Evolutionary conservation across 1,140 invertebrate genomes (phyloP).

Genomic region (Andrena cerasifolii): DNA sequence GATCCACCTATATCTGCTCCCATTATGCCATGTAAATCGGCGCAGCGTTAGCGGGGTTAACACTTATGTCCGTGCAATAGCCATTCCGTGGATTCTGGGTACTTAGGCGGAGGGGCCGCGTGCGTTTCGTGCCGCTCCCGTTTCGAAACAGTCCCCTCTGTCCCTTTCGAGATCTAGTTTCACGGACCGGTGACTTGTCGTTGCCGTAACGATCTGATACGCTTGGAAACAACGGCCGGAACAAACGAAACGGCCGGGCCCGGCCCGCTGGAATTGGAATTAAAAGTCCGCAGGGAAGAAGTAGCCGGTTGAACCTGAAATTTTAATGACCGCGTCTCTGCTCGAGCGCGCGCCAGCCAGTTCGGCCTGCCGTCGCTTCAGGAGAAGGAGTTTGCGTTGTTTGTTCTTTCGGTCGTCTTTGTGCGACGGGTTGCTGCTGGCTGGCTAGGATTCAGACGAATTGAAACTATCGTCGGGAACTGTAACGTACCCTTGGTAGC

Average conservation of each 20-base stretch:
- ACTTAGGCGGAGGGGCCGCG: not conserved
- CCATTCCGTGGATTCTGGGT: not conserved
- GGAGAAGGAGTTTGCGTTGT: not conserved
- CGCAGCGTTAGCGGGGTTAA: conserved; percentile 35
- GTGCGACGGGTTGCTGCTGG: not conserved
- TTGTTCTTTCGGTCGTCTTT: not conserved
- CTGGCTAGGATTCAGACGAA: not conserved
- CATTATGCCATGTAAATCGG: conserved; percentile 60
- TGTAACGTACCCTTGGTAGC: too few species aligned
- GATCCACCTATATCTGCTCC: too few species aligned
- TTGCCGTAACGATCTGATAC: conserved; percentile 42
- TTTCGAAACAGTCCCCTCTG: conserved; percentile 18
- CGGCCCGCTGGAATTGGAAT: conserved; percentile 28
- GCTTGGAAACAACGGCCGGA: conserved; percentile 16
- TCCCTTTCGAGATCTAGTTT: conserved; percentile 41
- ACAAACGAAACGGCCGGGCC: conserved; percentile 38
- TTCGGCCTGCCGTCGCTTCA: not conserved
- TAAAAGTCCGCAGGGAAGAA: conserved; percentile 27
- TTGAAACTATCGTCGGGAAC: not conserved
- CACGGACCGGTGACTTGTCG: conserved; percentile 44
- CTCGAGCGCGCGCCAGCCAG: not conserved
- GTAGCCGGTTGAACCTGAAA: conserved; percentile 12
- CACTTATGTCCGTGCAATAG: conserved; percentile 25
- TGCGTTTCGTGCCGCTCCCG: not conserved
- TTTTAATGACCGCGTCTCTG: not conserved